Percentiles rank a stretch among this genome's conserved stretches.
Conservation (phyloP, 2,797 vertebrate genomes). For the Acanthornis magna region DNA sequence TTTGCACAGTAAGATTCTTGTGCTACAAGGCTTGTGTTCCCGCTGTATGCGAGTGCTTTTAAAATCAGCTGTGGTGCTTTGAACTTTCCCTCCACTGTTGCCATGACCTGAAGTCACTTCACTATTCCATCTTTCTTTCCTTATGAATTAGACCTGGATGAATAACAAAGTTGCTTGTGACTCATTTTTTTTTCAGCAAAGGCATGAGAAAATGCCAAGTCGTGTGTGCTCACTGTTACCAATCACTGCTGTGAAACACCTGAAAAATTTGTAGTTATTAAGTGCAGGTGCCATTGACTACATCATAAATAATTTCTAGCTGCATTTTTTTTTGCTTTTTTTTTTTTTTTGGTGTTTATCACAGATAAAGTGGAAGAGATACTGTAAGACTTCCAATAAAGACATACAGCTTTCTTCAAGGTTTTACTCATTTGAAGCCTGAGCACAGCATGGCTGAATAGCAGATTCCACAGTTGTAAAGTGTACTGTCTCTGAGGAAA, state of each 20-base stretch:
- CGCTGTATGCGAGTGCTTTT: neutral
- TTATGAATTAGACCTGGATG: neutral
- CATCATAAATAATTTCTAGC: neutral
- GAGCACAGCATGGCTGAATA: neutral
- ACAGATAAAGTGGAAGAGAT: neutral
- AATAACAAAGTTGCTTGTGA: neutral
- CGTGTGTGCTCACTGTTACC: neutral
- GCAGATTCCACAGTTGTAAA: neutral
- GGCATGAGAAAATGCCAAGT: neutral
- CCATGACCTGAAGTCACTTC: neutral
- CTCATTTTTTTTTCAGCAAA: neutral
- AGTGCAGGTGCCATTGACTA: neutral
- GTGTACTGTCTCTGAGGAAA: neutral
- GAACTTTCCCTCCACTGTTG: neutral
- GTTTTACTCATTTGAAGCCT: neutral
- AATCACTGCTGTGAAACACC: neutral
- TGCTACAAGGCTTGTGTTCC: neutral
- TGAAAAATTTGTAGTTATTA: neutral
- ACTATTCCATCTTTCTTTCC: neutral
- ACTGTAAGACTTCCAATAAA: neutral
- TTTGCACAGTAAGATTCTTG: neutral
- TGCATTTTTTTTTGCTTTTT: neutral
- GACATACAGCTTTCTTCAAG: neutral
- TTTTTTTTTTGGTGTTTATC: neutral
- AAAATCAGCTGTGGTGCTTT: neutral